Evolutionary conservation across 2,888 invertebrate species (phyloP), one percentile per base, ranked within the genome.

Genomic region (Polyploca ridens): DNA sequence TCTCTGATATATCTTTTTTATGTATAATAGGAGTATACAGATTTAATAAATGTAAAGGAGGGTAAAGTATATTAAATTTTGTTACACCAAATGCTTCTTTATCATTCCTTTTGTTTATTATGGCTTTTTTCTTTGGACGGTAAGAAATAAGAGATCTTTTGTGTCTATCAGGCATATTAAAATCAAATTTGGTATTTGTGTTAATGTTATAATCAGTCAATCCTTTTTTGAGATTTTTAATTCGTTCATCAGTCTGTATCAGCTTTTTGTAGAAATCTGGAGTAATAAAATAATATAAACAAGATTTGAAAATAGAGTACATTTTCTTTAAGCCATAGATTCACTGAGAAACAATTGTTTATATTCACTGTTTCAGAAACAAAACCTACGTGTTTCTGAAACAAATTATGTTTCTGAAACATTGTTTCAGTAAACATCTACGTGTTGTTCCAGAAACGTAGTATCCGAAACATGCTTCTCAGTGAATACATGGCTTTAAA

Each of bases 251-350:
- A 0, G 91, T 90, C 75, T 88, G 72, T 3, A 90, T 69, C 0
- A 93, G 81, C 68, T 89, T 90, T 62, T 85, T 88, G 77, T 89
- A 92, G 67, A 93, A 93, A 58, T 88, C 93, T 93, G 76, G 0
- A 79, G 58, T 10, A 62, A 14, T 27, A 27, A 1, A n/a, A n/a
- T n/a, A n/a, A 27, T 27, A 27, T 27, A 27, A 27, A 27, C 1
- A 27, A 27, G 27, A 27, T 27, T 1, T 27, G 2, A 27, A 27
- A 27, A 27, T 27, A 27, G 27, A 2, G 27, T 27, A 27, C 27
- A 27, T 27, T 27, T 27, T 27, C 27, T 27, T 27, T 27, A 27
- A 27, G 27, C 27, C 27, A 27, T 27, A 2, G 2, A 27, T 27
- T 27, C 27, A 27, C 2, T 27, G 27, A 2, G 27, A 27, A 27